Conservation (phyloP, 2,888 invertebrate species). For the Xylota segnis region DNA sequence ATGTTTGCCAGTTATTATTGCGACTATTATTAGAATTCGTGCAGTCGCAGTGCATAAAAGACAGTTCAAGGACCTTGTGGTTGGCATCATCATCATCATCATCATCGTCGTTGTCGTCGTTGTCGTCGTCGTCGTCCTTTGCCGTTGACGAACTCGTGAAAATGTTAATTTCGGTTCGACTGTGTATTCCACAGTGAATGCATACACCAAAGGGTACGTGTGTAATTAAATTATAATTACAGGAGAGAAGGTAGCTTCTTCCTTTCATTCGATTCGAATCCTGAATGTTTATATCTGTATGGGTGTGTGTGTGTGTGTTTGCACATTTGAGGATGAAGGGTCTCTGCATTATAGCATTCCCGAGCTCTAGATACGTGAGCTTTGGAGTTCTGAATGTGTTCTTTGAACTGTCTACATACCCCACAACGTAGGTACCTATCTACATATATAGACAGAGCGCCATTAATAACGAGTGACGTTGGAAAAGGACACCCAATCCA, state of each 20-base stretch:
- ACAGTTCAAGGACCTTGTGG: slow-evolving; percentile 57
- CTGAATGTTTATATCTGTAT: background rate
- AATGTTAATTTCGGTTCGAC: slow-evolving; percentile 60
- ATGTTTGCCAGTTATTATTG: slow-evolving; percentile 65
- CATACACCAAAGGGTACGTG: slow-evolving; percentile 44
- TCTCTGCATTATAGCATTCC: slow-evolving; percentile 22
- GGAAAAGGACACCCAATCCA: slow-evolving; percentile 31
- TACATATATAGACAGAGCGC: background rate
- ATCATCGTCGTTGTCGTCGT: slow-evolving; percentile 5
- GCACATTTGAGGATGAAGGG: slow-evolving; percentile 21
- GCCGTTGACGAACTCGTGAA: slow-evolving; percentile 39
- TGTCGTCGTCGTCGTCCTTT: background rate
- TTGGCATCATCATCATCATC: slow-evolving; percentile 1
- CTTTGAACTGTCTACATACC: slow-evolving; percentile 31
- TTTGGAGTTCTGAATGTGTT: slow-evolving; percentile 46
- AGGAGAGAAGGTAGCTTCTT: slow-evolving; percentile 43
- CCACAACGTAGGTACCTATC: no score
- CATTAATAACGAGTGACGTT: slow-evolving; percentile 9
- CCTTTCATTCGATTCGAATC: slow-evolving; percentile 34
- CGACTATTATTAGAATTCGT: slow-evolving; percentile 40
- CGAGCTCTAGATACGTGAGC: slow-evolving; percentile 5
- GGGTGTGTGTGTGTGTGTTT: background rate
- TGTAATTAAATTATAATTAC: slow-evolving; percentile 75
- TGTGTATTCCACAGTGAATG: slow-evolving; percentile 30
- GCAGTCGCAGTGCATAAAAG: slow-evolving; percentile 30